phyloP scores from a whole-genome alignment of 1,140 invertebrate genomes.

The Pachyrhynchus sulphureomaculatus region DNA sequence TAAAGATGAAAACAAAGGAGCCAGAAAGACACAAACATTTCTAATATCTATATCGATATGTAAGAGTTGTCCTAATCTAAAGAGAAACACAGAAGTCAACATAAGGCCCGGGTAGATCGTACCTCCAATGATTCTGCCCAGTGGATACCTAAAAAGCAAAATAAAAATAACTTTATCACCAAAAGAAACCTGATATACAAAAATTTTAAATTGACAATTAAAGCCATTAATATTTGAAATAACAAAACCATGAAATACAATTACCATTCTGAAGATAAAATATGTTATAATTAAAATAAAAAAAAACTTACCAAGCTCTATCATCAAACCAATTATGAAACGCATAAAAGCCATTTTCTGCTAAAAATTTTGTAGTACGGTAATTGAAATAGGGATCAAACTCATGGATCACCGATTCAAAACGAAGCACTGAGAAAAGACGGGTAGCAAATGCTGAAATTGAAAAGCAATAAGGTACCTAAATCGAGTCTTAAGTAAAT shows the following conservation, averaged over 20 bases:
- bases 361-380: conserved; percentile 89
- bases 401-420: conserved; percentile 98
- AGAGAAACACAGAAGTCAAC: conserved; percentile 93
- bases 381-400: conserved; percentile 99
- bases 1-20: conserved; percentile 94
- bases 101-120: conserved; percentile 98
- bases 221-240: no score
- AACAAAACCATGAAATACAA: no score
- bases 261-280: no score
- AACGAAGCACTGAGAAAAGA: conserved; percentile 93
- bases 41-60: conserved; percentile 95
- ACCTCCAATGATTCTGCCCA: conserved; percentile 57
- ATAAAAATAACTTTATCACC: no score
- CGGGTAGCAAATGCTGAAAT: conserved; percentile 92
- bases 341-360: conserved; percentile 95
- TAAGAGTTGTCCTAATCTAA: conserved; percentile 84
- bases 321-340: conserved; percentile 99
- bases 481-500: no score
- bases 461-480: no score
- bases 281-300: no score
- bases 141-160: conserved; percentile 17
- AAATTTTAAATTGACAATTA: no score
- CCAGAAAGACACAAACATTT: conserved; percentile 97
- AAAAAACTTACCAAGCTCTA: conserved; percentile 97
- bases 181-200: no score